These are phyloP conservation scores for Phaonia tiefii DNA, from an alignment of 2,888 invertebrate species.

Conservation along the genomic window DNA sequence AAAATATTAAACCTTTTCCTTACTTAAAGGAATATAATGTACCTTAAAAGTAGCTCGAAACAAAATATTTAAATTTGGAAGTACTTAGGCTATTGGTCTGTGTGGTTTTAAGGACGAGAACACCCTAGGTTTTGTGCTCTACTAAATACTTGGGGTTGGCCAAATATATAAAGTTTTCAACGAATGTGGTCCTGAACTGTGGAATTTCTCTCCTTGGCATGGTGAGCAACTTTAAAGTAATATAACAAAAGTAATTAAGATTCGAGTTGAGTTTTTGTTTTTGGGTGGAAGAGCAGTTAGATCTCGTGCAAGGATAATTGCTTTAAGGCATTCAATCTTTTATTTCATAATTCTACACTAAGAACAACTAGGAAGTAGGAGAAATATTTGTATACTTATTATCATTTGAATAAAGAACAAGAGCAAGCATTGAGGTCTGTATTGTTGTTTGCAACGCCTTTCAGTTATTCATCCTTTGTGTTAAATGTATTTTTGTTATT, in stretches of 20 bases:
- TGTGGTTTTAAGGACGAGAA: slow-evolving; percentile 46
- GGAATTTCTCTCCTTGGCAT: no score
- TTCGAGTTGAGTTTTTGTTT: slow-evolving; percentile 77
- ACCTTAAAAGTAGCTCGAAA: slow-evolving; percentile 48
- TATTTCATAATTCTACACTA: no score
- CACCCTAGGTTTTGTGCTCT: slow-evolving; percentile 29
- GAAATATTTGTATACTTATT: no score
- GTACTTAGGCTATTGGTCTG: slow-evolving; percentile 38
- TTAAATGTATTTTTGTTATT: slow-evolving; percentile 9
- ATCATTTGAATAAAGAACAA: no score
- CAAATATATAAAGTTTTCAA: no score
- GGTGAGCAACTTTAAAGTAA: slow-evolving; percentile 77
- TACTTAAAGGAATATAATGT: slow-evolving; percentile 42
- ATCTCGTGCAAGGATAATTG: no score
- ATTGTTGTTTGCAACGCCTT: not conserved
- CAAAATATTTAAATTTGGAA: slow-evolving; percentile 29
- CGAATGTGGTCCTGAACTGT: no score
- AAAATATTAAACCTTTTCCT: slow-evolving; percentile 70
- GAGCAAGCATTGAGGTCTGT: no score
- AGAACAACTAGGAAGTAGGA: no score
- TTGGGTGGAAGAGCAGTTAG: slow-evolving; percentile 11
- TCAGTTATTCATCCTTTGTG: not conserved
- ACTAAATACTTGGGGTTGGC: no score
- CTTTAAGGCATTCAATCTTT: slow-evolving; percentile 67
- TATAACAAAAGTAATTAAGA: slow-evolving; percentile 81